Evolutionary conservation across 2,797 vertebrate genomes (phyloP), one percentile per base, ranked within the genome.

Genomic region (Spea hammondii): DNA sequence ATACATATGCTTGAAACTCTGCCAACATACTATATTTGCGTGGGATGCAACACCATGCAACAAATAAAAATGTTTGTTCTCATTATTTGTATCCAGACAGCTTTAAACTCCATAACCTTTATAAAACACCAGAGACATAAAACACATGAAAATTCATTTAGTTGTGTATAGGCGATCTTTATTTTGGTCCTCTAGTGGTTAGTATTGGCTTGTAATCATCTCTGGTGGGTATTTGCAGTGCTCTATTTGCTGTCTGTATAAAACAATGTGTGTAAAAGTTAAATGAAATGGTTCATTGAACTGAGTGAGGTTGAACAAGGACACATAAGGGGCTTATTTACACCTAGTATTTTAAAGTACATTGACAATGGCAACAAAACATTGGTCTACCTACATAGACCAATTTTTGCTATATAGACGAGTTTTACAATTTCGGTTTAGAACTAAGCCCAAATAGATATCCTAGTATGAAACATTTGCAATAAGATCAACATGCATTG

Each of bases 1-100:
- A 48, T 49, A 13, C 69, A 45, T 67, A 54, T 67, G 32, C 44
- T 57, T 64, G 46, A 62, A n/a, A 53, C 17, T 59, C 62, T 67
- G 62, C 65, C 67, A 82, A 14, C 45, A 45, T 44, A 47, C 47
- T 73, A 6, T 72, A 44, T 64, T 70, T 82, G 75, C 46, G 65
- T 73, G 70, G 70, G 70, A 70, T 74, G 51, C 65, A 79, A 69
- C 14, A 45, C 47, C 60, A n/a, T 7, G 55, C 44, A 67, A 50
- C 51, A 68, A 51, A 59, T 68, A 76, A 65, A 70, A 57, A 51
- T 72, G 55, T 69, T 69, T 77, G 73, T 59, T 14, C 5, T 59
- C 57, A 65, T 70, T 48, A 45, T 44, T n/a, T 69, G n/a, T 47
- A 55, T 74, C 57, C 72, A 74, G 57, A 12, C 55, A 72, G 47